Evolutionary conservation across 2,888 invertebrate genomes (phyloP).

Genomic region (Orgyia antiqua): DNA sequence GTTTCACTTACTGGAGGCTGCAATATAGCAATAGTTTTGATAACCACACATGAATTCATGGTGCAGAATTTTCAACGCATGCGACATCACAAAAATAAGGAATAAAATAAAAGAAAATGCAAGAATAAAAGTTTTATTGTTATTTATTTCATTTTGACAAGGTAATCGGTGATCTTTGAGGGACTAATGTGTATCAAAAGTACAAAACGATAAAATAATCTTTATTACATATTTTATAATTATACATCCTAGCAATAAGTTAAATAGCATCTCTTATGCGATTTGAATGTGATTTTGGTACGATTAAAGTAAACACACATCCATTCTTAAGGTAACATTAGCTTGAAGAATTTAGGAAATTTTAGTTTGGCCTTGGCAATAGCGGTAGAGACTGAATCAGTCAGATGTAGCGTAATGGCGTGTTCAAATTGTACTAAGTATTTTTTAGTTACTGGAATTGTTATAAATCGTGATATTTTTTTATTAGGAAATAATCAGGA

Average conservation of each 20-base stretch:
- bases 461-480: no score
- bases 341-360: conserved; percentile 26
- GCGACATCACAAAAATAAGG: background rate
- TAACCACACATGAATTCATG: no score
- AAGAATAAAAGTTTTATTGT: conserved; percentile 49
- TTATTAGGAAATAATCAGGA: no score
- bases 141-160: conserved; percentile 75
- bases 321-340: conserved; percentile 44
- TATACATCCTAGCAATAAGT: conserved; percentile 58
- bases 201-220: conserved; percentile 55
- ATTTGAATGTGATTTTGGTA: conserved; percentile 52
- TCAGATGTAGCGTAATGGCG: no score
- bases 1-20: no score
- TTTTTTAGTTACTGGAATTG: no score
- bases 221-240: conserved; percentile 61
- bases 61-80: no score
- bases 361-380: no score
- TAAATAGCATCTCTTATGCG: conserved; percentile 61
- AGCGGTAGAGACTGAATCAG: no score
- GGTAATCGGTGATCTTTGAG: conserved; percentile 75
- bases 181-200: conserved; percentile 72
- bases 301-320: conserved; percentile 36
- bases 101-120: conserved; percentile 34
- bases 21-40: no score
- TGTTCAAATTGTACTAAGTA: no score